A percentile compares a stretch with the other conserved stretches of the same genome.
These are phyloP conservation scores for Hydropsyche tenuis DNA, from an alignment of 1,140 invertebrate species.

Conservation along the genomic window DNA sequence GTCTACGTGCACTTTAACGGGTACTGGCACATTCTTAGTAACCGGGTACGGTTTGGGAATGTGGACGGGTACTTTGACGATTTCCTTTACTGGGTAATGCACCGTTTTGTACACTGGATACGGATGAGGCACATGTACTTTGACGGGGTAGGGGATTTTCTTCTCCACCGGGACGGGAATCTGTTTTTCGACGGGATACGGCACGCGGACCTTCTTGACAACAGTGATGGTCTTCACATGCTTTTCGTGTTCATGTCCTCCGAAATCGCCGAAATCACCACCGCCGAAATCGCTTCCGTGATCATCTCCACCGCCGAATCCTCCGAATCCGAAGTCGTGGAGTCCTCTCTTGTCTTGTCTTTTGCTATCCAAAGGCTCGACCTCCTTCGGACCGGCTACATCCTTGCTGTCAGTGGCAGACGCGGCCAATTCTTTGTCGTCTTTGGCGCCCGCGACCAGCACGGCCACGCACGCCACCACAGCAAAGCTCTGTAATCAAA, in stretches of 20 bases:
- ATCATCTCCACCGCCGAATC: conserved; percentile 51
- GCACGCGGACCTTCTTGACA: conserved; percentile 73
- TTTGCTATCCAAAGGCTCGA: conserved; percentile 59
- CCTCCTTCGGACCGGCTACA: conserved; percentile 56
- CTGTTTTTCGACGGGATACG: conserved; percentile 68
- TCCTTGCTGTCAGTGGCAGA: conserved; percentile 58
- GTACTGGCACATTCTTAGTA: conserved; percentile 69
- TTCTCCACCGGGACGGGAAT: conserved; percentile 66
- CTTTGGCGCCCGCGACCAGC: conserved; percentile 63
- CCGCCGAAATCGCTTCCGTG: conserved; percentile 51
- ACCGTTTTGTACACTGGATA: conserved; percentile 70
- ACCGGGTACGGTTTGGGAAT: conserved; percentile 70
- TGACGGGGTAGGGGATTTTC: conserved; percentile 64
- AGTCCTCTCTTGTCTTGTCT: conserved; percentile 73
- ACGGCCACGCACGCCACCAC: conserved; percentile 62
- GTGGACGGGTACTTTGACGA: conserved; percentile 69
- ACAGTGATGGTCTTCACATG: conserved; percentile 77
- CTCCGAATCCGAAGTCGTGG: conserved; percentile 60
- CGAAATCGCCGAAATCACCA: conserved; percentile 49
- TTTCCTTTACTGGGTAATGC: conserved; percentile 69
- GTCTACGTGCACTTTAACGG: conserved; percentile 70
- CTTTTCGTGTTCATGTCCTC: conserved; percentile 60
- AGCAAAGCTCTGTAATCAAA: conserved; percentile 56
- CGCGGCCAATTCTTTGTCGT: conserved; percentile 60
- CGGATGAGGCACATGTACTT: conserved; percentile 66